Evolutionary conservation across 2,113 vertebrate genomes (phyloP).

Genomic region (Aegithalos caudatus): DNA sequence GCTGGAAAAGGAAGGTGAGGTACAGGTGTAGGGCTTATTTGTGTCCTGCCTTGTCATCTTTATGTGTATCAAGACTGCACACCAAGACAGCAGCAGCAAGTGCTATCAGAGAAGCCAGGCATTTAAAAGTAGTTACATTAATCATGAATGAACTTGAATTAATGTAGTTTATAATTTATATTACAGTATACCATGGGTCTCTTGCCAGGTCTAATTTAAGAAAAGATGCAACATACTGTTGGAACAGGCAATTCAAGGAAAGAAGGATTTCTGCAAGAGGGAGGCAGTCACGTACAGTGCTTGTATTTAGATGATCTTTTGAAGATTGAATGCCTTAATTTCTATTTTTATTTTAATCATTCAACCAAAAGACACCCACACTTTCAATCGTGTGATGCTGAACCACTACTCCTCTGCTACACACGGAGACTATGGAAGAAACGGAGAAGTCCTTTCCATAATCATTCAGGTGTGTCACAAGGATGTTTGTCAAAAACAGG

Average conservation of each 20-base stretch:
- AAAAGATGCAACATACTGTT: background rate
- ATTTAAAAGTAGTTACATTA: background rate
- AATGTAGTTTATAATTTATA: conserved; percentile 34
- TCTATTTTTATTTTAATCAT: background rate
- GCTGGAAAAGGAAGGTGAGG: background rate
- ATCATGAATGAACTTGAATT: conserved; percentile 22
- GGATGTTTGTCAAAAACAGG: background rate
- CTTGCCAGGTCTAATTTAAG: background rate
- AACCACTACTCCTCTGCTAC: background rate
- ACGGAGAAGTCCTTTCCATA: background rate
- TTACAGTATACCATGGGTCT: background rate
- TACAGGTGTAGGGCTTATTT: background rate
- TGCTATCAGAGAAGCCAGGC: background rate
- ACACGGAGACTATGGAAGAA: background rate
- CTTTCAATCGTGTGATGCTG: background rate
- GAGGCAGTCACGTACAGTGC: background rate
- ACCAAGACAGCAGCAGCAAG: background rate
- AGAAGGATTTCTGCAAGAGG: background rate
- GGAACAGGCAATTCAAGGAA: background rate
- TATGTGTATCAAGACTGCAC: background rate
- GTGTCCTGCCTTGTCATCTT: background rate
- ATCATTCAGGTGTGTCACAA: background rate
- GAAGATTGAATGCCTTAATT: background rate
- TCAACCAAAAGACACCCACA: background rate
- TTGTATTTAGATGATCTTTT: background rate